A percentile compares a stretch with the other conserved stretches of the same genome.
phyloP scores from a whole-genome alignment of 2,888 invertebrate genomes.

The Isotomurus palustris region DNA sequence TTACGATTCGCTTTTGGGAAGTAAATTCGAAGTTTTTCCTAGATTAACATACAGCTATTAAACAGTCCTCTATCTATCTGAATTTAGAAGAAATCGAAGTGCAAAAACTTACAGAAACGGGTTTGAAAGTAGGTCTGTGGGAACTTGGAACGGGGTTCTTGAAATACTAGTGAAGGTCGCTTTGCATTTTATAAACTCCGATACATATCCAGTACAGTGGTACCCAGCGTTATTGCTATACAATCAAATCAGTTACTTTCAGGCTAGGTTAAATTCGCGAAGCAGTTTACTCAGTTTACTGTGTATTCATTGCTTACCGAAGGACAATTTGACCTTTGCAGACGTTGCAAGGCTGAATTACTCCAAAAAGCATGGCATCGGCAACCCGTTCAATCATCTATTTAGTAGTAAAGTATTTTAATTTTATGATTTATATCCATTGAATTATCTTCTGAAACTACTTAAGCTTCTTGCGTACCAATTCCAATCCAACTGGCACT shows the following conservation, averaged over 20 bases:
- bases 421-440: too few relatives aligned
- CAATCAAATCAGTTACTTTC: too few relatives aligned
- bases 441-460: too few relatives aligned
- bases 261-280: too few relatives aligned
- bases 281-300: too few relatives aligned
- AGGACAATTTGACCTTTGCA: not conserved
- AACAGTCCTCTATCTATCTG: too few relatives aligned
- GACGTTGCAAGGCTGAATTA: not conserved
- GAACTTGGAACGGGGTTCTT: not conserved
- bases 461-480: slow-evolving; percentile 1
- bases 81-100: not conserved
- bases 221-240: too few relatives aligned
- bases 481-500: not conserved
- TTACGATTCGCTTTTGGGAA: not conserved
- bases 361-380: not conserved
- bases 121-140: not conserved
- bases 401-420: too few relatives aligned
- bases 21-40: not conserved
- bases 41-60: not conserved
- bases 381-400: not conserved
- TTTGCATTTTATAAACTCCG: not conserved
- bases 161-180: not conserved
- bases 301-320: too few relatives aligned
- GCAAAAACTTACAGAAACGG: not conserved
- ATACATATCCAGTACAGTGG: not conserved